Evolutionary conservation across 2,888 invertebrate species (phyloP).

Genomic region (Meloe dianella): DNA sequence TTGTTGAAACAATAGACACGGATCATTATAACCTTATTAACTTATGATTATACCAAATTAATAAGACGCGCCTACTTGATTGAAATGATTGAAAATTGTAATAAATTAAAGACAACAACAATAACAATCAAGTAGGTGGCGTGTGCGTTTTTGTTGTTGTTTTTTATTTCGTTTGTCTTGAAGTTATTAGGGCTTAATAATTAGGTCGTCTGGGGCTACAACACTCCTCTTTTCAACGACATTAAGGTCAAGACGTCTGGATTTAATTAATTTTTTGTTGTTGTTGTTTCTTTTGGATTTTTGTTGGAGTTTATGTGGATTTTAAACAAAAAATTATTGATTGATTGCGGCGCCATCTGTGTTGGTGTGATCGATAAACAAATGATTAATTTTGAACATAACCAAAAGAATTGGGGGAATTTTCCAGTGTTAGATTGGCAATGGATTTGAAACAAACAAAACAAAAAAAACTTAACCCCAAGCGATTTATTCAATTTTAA

Average conservation of each 20-base stretch:
- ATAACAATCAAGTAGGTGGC: not conserved
- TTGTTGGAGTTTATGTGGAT: not conserved
- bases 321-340: not conserved
- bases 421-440: not conserved
- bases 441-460: not conserved
- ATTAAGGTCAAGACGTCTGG: slow-evolving; percentile 1
- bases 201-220: slow-evolving; percentile 7
- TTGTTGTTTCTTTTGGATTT: too few relatives aligned
- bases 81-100: not conserved
- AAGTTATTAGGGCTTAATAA: not conserved
- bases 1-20: not conserved
- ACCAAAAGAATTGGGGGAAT: not conserved
- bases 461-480: not conserved
- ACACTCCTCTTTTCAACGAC: not conserved
- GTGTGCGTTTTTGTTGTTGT: too few relatives aligned
- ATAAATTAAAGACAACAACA: not conserved
- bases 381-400: not conserved
- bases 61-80: slow-evolving; percentile 2
- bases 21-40: not conserved
- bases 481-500: too few relatives aligned
- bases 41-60: not conserved
- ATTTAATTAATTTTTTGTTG: not conserved
- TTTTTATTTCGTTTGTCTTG: not conserved
- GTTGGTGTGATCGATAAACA: not conserved
- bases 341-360: not conserved